phyloP scores from a whole-genome alignment of 2,888 invertebrate species.

The Plagodis pulveraria region DNA sequence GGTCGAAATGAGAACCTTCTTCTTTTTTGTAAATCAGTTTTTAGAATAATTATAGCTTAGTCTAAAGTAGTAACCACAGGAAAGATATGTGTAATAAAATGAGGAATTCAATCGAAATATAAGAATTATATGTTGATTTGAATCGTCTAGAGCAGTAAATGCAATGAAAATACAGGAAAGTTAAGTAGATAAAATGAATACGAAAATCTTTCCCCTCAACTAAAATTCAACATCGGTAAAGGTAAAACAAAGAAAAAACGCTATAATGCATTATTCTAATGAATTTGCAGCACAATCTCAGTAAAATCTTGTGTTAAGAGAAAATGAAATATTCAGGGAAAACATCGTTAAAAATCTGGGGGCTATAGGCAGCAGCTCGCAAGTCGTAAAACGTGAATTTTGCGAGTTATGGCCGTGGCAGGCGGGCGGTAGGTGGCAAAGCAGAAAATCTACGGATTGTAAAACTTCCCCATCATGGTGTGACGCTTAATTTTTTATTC shows the following conservation, averaged over 20 bases:
- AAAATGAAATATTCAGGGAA: slow-evolving; percentile 37
- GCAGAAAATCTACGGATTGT: slow-evolving; percentile 30
- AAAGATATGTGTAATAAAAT: no score
- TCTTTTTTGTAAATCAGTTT: no score
- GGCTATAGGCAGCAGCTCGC: slow-evolving; percentile 27
- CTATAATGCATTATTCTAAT: slow-evolving; percentile 27
- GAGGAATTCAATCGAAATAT: no score
- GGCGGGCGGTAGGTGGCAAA: slow-evolving; percentile 24
- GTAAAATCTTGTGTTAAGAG: slow-evolving; percentile 35
- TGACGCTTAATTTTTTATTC: slow-evolving; percentile 39
- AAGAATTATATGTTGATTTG: no score
- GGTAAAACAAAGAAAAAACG: slow-evolving; percentile 10
- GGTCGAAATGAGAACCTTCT: no score
- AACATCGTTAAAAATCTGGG: slow-evolving; percentile 32
- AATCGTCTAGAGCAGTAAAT: no score
- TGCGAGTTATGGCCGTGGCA: slow-evolving; percentile 27
- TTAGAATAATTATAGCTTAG: no score
- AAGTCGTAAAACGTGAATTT: slow-evolving; percentile 38
- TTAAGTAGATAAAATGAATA: no score
- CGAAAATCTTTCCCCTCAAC: neutral
- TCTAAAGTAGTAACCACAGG: no score
- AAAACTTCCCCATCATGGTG: slow-evolving; percentile 28
- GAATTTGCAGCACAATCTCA: slow-evolving; percentile 30
- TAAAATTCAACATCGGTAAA: slow-evolving; percentile 5
- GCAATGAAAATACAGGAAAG: no score